Evolutionary conservation across 2,797 vertebrate species (phyloP).

Genomic region (Bradypodion pumilum): DNA sequence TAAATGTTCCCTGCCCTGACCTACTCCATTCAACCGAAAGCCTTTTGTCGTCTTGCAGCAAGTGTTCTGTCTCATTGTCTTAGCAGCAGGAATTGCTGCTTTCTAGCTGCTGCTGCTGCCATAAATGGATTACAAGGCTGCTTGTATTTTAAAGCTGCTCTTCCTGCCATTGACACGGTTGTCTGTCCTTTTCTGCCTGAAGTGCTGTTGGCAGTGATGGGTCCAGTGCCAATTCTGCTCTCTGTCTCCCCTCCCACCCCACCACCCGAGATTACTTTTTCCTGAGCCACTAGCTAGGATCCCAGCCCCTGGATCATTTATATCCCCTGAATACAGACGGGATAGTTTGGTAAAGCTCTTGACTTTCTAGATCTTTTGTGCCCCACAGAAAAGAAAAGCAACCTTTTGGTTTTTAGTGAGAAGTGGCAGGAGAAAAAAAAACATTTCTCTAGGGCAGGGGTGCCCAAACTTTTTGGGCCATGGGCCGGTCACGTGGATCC

Average conservation of each 20-base stretch:
- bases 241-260: background rate
- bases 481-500: too few species aligned
- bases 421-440: background rate
- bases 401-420: slow-evolving; percentile 7
- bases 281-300: slow-evolving; percentile 52
- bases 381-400: slow-evolving; percentile 1
- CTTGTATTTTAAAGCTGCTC: slow-evolving; percentile 16
- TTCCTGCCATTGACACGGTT: slow-evolving; percentile 34
- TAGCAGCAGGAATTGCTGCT: background rate
- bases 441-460: slow-evolving; percentile 10
- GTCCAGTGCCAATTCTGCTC: background rate
- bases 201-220: background rate
- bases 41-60: background rate
- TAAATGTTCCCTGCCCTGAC: background rate
- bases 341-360: background rate
- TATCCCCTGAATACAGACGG: slow-evolving; percentile 33
- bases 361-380: slow-evolving; percentile 4
- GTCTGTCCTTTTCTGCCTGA: rapidly evolving
- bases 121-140: background rate
- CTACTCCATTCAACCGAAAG: slow-evolving; percentile 19
- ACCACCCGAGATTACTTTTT: slow-evolving; percentile 22
- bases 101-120: slow-evolving; percentile 16
- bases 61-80: background rate
- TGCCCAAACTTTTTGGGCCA: too few species aligned
- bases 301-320: slow-evolving; percentile 30